Evolutionary conservation across 2,797 vertebrate species (phyloP).

Genomic region (Craterocephalus amniculus): DNA sequence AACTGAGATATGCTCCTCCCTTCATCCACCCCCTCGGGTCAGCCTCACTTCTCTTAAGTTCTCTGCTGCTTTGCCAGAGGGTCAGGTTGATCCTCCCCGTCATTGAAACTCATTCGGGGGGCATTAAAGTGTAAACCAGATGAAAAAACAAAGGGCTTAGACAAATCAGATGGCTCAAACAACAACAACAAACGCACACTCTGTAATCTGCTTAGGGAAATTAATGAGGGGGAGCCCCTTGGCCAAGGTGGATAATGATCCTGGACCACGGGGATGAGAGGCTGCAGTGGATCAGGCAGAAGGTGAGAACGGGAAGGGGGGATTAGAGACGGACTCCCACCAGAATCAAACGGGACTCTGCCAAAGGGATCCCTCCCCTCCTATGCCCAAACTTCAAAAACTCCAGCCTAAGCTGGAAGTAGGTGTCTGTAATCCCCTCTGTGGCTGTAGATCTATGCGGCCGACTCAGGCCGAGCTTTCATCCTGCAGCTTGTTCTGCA

Average conservation of each 20-base stretch:
- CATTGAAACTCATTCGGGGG: slow-evolving; percentile 94
- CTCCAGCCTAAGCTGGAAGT: slow-evolving; percentile 88
- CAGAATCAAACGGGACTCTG: slow-evolving; percentile 92
- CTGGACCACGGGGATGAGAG: slow-evolving; percentile 87
- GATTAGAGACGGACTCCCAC: slow-evolving; percentile 91
- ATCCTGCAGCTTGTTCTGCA: slow-evolving; percentile 82
- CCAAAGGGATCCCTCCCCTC: slow-evolving; percentile 88
- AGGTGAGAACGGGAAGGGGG: slow-evolving; percentile 92
- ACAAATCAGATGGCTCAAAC: slow-evolving; percentile 98
- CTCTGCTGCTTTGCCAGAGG: slow-evolving; percentile 82
- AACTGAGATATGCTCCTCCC: slow-evolving; percentile 68
- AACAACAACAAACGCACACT: slow-evolving; percentile 97
- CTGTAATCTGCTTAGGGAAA: slow-evolving; percentile 99
- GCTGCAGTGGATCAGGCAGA: slow-evolving; percentile 92
- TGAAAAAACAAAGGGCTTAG: slow-evolving; percentile 99
- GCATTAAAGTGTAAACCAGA: slow-evolving; percentile 99
- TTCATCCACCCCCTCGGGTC: slow-evolving; percentile 71
- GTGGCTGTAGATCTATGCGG: slow-evolving; percentile 90
- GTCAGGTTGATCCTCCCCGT: slow-evolving; percentile 91
- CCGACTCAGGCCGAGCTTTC: slow-evolving; percentile 84
- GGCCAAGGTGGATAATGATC: slow-evolving; percentile 85
- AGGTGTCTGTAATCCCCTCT: slow-evolving; percentile 88
- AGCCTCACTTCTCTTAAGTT: slow-evolving; percentile 75
- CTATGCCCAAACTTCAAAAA: slow-evolving; percentile 88
- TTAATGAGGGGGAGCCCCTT: slow-evolving; percentile 90